phyloP scores from a whole-genome alignment of 1,140 invertebrate species.

The Charaxes varanes region DNA sequence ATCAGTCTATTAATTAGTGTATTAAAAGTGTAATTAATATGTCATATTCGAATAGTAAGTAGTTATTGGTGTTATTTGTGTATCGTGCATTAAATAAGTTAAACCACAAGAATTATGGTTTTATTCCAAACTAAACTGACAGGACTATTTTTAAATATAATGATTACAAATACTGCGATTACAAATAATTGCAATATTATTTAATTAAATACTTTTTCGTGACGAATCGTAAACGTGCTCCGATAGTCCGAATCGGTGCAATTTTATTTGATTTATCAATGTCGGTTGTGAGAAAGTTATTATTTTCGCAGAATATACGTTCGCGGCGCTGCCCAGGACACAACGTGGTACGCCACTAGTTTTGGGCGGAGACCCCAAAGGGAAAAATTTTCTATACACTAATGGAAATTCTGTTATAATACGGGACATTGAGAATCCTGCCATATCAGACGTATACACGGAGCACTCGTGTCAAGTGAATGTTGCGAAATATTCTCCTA shows the following conservation, averaged over 20 bases:
- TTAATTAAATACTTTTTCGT: too few relatives aligned
- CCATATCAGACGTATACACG: slow-evolving; percentile 95
- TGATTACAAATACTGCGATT: too few relatives aligned
- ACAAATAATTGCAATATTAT: too few relatives aligned
- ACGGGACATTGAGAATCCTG: slow-evolving; percentile 96
- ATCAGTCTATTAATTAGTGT: slow-evolving; percentile 34
- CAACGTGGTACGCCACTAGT: slow-evolving; percentile 94
- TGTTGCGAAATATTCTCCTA: slow-evolving; percentile 98
- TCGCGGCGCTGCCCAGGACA: slow-evolving; percentile 94
- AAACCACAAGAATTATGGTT: too few relatives aligned
- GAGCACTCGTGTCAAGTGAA: slow-evolving; percentile 96
- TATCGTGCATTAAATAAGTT: too few relatives aligned
- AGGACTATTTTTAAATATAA: too few relatives aligned
- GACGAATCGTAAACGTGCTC: slow-evolving; percentile 8
- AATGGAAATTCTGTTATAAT: slow-evolving; percentile 99
- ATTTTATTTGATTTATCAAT: neutral
- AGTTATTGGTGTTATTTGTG: slow-evolving; percentile 4
- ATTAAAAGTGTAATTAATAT: slow-evolving; percentile 42
- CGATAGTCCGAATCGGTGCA: neutral
- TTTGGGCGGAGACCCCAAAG: slow-evolving; percentile 95
- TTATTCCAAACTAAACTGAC: too few relatives aligned
- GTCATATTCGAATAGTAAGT: slow-evolving; percentile 71
- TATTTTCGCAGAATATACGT: slow-evolving; percentile 86
- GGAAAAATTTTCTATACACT: slow-evolving; percentile 97
- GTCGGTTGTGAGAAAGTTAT: slow-evolving; percentile 15